Base-by-base conservation (phyloP, 2,888 invertebrate genomes). In the Andrena bicolor region DNA sequence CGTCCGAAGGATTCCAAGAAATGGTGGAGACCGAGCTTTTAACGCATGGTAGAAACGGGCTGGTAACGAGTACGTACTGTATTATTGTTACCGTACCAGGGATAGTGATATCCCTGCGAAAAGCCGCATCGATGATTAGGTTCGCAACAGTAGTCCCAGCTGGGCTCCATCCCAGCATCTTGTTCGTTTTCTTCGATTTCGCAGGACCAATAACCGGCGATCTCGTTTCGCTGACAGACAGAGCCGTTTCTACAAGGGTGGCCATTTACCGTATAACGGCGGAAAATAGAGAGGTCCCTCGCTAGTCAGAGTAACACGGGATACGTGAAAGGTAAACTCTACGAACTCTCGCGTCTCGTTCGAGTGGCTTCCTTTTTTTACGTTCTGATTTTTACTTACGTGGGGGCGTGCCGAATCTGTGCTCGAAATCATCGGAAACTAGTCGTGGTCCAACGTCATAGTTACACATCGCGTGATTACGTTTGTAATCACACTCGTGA, bases 131-230 rank as follows among this genome's bases (percentile, higher is more conserved):
- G 96, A 92, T 98, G 97, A 49, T 96, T 96, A 0, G 97, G 97
- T 32, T 97, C 95, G 90, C 98, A 98, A 91, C 98, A 98, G 90
- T 98, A 98, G 91, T 98, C 98, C 98, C 98, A 98, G 0, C 96
- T 95, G 7, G 4, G 1, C 16, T 41, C 41, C 5, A 41, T 41
- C 16, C 41, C 41, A 16, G 41, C 41, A 16, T 96, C 96, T 87
- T 94, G 93, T 88, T 96, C 96, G 0, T 95, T 95, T 0, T 96
- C 96, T 86, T 97, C 97, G 0, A 97, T 95, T 88, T 98, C 97
- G 88, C 98, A 98, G 20, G 96, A 97, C 96, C 97, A 98, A 90
- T 98, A 97, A 0, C 97, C 97, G 0, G 96, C 96, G 13, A 97
- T 95, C 4, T 95, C 94, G 92, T 98, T 97, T 93, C 96, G 96